Conservation (phyloP, 2,888 invertebrate species). For the Cheilosia variabilis region DNA sequence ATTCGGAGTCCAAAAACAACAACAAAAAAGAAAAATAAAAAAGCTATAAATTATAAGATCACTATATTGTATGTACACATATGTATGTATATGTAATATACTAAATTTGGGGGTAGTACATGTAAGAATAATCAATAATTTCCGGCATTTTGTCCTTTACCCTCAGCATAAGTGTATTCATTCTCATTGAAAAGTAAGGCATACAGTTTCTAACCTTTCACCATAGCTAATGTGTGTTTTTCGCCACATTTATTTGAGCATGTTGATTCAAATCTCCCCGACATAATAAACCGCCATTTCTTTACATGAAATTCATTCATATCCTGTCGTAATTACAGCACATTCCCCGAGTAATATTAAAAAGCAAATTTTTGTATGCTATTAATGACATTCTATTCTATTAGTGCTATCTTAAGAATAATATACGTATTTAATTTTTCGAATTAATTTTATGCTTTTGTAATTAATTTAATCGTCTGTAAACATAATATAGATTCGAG, state of each 20-base stretch:
- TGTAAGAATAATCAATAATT: conserved; percentile 37
- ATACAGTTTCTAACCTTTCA: conserved; percentile 29
- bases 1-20: conserved; percentile 58
- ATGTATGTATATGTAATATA: conserved; percentile 18
- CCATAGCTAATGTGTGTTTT: conserved; percentile 2
- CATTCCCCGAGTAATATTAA: conserved; percentile 2
- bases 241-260: conserved; percentile 22
- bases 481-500: conserved; percentile 91
- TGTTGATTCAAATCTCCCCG: conserved; percentile 22
- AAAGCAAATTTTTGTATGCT: conserved; percentile 3
- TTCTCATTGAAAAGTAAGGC: conserved; percentile 25
- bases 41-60: conserved; percentile 20
- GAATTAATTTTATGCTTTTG: conserved; percentile 70
- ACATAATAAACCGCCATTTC: conserved; percentile 15
- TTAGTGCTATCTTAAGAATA: conserved; percentile 61
- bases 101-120: conserved; percentile 11
- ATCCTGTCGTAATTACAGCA: conserved; percentile 2
- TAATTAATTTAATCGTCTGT: conserved; percentile 76
- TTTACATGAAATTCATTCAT: conserved; percentile 21
- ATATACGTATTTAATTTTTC: conserved; percentile 44
- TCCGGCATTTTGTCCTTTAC: conserved; percentile 49
- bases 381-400: conserved; percentile 41
- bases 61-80: conserved; percentile 9
- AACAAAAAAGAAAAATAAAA: conserved; percentile 24
- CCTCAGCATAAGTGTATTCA: conserved; percentile 44